Percentiles rank a stretch among this genome's conserved stretches.
Conservation (phyloP, 2,888 invertebrate genomes). For the Boloria selene region DNA sequence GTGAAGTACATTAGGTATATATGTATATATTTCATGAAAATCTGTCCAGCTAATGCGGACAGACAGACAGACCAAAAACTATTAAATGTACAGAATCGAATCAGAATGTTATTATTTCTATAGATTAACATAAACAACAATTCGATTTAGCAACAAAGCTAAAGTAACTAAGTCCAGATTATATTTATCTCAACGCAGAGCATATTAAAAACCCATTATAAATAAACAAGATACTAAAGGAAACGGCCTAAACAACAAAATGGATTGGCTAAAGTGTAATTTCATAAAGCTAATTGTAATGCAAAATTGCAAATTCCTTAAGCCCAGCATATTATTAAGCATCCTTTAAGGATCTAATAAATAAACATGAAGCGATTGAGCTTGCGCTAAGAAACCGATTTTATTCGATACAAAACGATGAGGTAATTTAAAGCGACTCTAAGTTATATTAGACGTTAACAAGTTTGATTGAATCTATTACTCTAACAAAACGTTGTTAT, state of each 20-base stretch:
- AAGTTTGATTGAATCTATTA: conserved; percentile 16
- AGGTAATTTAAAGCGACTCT: conserved; percentile 25
- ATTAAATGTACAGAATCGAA: too few relatives aligned
- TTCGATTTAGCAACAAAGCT: background rate
- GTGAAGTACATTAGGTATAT: too few relatives aligned
- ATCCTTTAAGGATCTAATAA: conserved; percentile 65
- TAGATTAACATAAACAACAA: too few relatives aligned
- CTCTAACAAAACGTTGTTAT: background rate
- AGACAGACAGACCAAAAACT: too few relatives aligned
- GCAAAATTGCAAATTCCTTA: conserved; percentile 42
- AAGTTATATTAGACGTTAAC: conserved; percentile 28
- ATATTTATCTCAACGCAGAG: conserved; percentile 2
- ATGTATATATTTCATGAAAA: too few relatives aligned
- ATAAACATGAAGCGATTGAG: conserved; percentile 67
- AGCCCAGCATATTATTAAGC: conserved; percentile 41
- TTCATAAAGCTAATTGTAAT: conserved; percentile 36
- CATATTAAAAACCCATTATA: conserved; percentile 26
- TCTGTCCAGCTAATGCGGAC: too few relatives aligned
- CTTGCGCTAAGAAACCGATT: conserved; percentile 35
- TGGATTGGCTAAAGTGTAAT: conserved; percentile 35
- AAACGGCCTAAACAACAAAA: conserved; percentile 24
- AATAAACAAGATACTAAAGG: conserved; percentile 16
- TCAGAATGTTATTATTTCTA: too few relatives aligned
- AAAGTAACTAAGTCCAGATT: conserved; percentile 9
- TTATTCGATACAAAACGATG: conserved; percentile 37